A percentile compares a stretch with the other conserved stretches of the same genome.
These are phyloP conservation scores for Callaeas wilsoni DNA, from an alignment of 2,113 vertebrate species.

Conservation along the genomic window DNA sequence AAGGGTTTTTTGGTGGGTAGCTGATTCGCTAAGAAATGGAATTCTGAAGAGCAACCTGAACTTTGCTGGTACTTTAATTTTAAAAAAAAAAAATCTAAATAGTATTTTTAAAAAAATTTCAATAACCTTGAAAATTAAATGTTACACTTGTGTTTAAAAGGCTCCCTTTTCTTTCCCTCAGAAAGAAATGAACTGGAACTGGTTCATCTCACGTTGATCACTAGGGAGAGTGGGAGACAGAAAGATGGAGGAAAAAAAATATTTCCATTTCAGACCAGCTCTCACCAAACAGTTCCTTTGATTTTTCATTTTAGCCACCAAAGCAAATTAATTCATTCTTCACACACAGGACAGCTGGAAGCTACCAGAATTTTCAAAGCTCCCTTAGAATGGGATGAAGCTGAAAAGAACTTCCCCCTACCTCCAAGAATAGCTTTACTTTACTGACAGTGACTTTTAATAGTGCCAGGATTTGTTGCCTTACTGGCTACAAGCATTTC, in stretches of 20 bases:
- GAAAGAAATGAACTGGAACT: conserved; percentile 5
- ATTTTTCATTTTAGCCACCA: conserved; percentile 2
- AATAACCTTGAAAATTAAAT: not conserved
- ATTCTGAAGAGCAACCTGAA: not conserved
- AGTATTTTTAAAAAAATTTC: not conserved
- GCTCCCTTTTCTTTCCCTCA: not conserved
- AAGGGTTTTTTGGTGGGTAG: not conserved
- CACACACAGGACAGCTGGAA: not conserved
- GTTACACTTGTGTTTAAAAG: not conserved
- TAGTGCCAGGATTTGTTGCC: not conserved
- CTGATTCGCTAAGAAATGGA: not conserved
- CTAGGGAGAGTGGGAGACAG: not conserved
- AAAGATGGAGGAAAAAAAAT: not conserved
- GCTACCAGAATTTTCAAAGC: not conserved
- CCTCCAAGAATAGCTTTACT: not conserved
- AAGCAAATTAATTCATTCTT: not conserved
- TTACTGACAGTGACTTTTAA: not conserved
- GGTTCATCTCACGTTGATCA: not conserved
- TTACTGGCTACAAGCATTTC: not conserved
- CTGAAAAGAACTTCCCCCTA: not conserved
- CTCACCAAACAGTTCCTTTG: not conserved
- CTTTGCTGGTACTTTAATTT: not conserved
- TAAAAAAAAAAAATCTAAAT: not conserved
- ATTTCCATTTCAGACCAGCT: not conserved
- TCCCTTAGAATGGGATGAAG: not conserved